Conservation (phyloP, 2,888 invertebrate genomes). For the Suillia variegata region DNA sequence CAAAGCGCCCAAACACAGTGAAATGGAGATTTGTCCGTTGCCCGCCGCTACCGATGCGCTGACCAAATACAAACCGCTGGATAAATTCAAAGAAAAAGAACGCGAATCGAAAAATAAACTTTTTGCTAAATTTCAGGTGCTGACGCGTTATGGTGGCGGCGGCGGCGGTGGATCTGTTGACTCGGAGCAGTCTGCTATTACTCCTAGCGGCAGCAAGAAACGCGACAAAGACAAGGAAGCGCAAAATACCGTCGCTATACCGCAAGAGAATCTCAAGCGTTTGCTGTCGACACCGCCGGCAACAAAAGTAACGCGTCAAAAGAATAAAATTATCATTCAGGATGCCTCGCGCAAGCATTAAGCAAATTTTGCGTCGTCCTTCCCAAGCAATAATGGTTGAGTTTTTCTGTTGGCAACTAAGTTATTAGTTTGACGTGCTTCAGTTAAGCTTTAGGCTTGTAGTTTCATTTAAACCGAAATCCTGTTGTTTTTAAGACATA, state of each 20-base stretch:
- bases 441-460: not conserved
- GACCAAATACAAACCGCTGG: constrained; percentile 53
- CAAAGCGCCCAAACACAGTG: constrained; percentile 44
- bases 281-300: constrained; percentile 69
- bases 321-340: constrained; percentile 81
- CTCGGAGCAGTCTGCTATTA: not conserved
- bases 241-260: constrained; percentile 61
- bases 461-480: not conserved
- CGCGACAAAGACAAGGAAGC: constrained; percentile 38
- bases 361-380: constrained; percentile 6
- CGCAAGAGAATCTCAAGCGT: constrained; percentile 72
- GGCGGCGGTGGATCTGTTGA: too few species aligned
- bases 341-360: constrained; percentile 58
- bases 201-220: constrained; percentile 14
- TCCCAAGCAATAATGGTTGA: not conserved
- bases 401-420: not conserved
- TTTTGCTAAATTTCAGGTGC: constrained; percentile 63
- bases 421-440: not conserved
- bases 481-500: too few species aligned
- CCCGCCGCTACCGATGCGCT: constrained; percentile 40
- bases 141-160: constrained; percentile 61
- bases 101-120: constrained; percentile 63
- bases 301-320: constrained; percentile 81
- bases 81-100: constrained; percentile 60
- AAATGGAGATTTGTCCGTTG: constrained; percentile 51